Conservation (phyloP, 2,113 vertebrate species). For the Actinemys pallida region DNA sequence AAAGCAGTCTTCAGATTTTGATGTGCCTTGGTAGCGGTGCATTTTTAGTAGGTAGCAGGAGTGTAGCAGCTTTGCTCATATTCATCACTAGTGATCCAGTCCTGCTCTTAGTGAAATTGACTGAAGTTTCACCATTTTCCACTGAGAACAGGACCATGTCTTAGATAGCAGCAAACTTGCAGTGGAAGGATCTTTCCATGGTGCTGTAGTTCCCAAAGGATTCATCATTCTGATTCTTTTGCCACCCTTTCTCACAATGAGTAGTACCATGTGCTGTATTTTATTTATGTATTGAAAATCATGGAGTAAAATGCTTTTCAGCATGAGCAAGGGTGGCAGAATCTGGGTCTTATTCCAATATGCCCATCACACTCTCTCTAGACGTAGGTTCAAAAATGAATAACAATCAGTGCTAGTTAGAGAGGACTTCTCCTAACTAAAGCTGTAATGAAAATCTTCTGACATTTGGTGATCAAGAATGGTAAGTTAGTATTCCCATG, state of each 20-base stretch:
- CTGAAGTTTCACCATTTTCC: neutral
- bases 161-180: neutral
- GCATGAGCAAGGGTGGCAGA: neutral
- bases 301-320: neutral
- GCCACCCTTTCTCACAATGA: neutral
- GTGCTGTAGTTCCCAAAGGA: neutral
- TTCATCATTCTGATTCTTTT: neutral
- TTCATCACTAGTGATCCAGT: neutral
- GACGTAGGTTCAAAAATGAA: fast-evolving
- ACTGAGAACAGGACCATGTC: neutral
- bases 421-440: neutral
- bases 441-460: neutral
- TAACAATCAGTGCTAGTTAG: neutral
- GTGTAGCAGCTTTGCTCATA: neutral
- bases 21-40: neutral
- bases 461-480: neutral
- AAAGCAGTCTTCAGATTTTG: neutral
- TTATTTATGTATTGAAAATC: neutral
- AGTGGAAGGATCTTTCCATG: neutral
- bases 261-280: neutral
- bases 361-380: neutral
- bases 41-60: neutral
- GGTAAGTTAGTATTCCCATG: neutral
- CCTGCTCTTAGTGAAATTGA: neutral
- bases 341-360: neutral